phyloP scores from a whole-genome alignment of 1,140 invertebrate genomes.

The Rhyacophila brunnea region DNA sequence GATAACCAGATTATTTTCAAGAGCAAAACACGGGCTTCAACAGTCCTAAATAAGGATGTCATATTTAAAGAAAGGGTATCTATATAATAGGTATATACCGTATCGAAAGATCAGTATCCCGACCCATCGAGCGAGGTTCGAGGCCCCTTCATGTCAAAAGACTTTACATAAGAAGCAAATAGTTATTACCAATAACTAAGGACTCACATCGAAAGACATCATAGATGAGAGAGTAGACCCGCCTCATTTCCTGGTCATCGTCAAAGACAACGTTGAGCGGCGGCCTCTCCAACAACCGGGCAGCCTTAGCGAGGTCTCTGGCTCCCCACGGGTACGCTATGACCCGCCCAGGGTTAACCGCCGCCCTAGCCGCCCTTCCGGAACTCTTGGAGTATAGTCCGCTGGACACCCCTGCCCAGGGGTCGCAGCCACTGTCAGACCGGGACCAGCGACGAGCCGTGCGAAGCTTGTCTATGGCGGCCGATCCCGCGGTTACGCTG shows the following conservation, averaged over 20 bases:
- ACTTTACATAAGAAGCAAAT: no score
- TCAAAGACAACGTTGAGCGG: conserved; percentile 54
- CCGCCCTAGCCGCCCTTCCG: not conserved
- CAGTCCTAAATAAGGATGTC: no score
- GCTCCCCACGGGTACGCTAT: conserved; percentile 47
- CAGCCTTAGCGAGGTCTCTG: conserved; percentile 60
- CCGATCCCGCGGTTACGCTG: conserved; percentile 18
- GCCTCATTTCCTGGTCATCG: conserved; percentile 75
- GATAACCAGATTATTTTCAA: no score
- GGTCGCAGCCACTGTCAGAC: conserved; percentile 24
- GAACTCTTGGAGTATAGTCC: no score
- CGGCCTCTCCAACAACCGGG: conserved; percentile 56
- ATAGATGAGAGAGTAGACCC: conserved; percentile 74
- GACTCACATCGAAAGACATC: conserved; percentile 75
- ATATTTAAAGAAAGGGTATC: no score
- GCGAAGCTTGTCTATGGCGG: conserved; percentile 22
- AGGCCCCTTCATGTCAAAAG: no score
- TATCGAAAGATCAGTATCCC: no score
- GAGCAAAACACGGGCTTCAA: no score
- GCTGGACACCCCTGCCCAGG: conserved; percentile 13
- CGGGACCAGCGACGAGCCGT: conserved; percentile 25
- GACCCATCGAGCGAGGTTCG: no score
- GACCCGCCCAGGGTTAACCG: conserved; percentile 24
- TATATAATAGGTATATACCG: no score
- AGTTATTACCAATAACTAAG: not conserved